These are phyloP conservation scores for Popillia japonica DNA, from an alignment of 1,140 invertebrate genomes.

Conservation along the genomic window DNA sequence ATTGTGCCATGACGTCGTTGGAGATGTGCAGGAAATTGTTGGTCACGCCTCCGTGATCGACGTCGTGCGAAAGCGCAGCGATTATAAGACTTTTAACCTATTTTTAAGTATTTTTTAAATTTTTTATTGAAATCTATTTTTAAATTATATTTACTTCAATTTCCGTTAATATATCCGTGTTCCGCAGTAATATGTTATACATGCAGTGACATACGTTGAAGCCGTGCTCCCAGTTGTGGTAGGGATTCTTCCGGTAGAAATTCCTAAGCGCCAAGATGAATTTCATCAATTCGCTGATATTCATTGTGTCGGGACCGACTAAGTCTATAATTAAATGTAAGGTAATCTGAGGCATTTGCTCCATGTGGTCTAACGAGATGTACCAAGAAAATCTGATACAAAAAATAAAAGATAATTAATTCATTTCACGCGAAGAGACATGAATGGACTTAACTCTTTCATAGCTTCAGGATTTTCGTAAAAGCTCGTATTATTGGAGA, in stretches of 20 bases:
- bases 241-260: slow-evolving; percentile 64
- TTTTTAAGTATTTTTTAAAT: background rate
- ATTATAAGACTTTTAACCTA: slow-evolving; percentile 64
- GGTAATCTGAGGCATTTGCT: slow-evolving; percentile 62
- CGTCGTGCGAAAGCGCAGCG: slow-evolving; percentile 66
- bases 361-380: slow-evolving; percentile 60
- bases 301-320: slow-evolving; percentile 58
- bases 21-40: slow-evolving; percentile 66
- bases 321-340: slow-evolving; percentile 63
- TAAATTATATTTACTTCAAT: slow-evolving; percentile 63
- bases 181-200: slow-evolving; percentile 64
- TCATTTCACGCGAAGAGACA: background rate
- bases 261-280: slow-evolving; percentile 64
- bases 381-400: slow-evolving; percentile 65
- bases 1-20: slow-evolving; percentile 61
- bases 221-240: slow-evolving; percentile 69
- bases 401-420: background rate
- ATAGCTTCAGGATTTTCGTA: slow-evolving; percentile 3
- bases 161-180: slow-evolving; percentile 61
- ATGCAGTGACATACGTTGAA: slow-evolving; percentile 68
- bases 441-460: background rate
- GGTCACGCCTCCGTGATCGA: slow-evolving; percentile 67
- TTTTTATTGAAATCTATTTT: slow-evolving; percentile 31
- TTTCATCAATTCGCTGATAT: slow-evolving; percentile 55
- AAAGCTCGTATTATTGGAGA: background rate